Evolutionary conservation across 1,140 invertebrate species (phyloP), one percentile per base, ranked within the genome.

Genomic region (Leptoteleia sp.): DNA sequence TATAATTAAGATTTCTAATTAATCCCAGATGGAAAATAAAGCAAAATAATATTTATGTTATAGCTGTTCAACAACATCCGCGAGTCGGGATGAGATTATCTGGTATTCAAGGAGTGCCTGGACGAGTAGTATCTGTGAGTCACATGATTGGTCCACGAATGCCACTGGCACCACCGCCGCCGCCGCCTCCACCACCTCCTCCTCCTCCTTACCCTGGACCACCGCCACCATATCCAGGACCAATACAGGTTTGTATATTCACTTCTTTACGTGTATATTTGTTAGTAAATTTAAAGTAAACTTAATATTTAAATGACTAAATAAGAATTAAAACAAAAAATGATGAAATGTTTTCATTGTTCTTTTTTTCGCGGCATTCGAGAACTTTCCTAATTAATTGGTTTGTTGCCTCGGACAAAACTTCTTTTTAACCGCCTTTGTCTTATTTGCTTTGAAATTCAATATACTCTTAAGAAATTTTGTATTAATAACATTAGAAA

Each of bases 221-320:
- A 0, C 93, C 93, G 9, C 93, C 93, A 17, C 93, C 93, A 1
- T 93, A 93, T 87, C 93, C 93, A 47, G 92, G 91, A 22, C 91
- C 86, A 3, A 85, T 89, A 73, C 88, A 89, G 84, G 88, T 88
- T 76, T 55, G 81, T 83, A 25, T 12, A 64, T 11, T 35, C 1
- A 17, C 8, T 50, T 22, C 19, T 47, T 27, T n/a, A n/a, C n/a
- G n/a, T n/a, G n/a, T n/a, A n/a, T n/a, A n/a, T n/a, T n/a, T n/a
- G n/a, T n/a, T n/a, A n/a, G n/a, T n/a, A n/a, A n/a, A n/a, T n/a
- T n/a, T n/a, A n/a, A n/a, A n/a, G n/a, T n/a, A n/a, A n/a, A n/a
- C n/a, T n/a, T n/a, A n/a, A n/a, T 8, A 29, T 29, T 29, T 29
- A 29, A 5, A 29, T 29, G 1, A 29, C 27, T 22, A 22, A 22